Evolutionary conservation across 2,797 vertebrate genomes (phyloP), one percentile per base, ranked within the genome.

Genomic region (Cynodonichthys magdalenae): DNA sequence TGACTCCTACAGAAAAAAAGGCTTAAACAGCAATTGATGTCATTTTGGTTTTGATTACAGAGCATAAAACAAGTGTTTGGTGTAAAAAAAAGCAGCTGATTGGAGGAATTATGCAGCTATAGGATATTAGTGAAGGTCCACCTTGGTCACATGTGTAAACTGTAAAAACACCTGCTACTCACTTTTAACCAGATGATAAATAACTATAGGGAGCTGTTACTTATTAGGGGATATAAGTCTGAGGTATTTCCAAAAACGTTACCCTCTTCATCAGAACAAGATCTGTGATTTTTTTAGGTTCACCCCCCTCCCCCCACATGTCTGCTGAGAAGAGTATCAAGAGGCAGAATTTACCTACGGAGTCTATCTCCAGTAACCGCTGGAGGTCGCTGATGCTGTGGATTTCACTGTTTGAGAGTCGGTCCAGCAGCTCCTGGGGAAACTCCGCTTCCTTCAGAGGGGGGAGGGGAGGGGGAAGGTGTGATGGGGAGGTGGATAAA

Each of bases 361-460:
- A 96, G 94, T 97, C 95, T 94, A 98, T 94, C 89, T 97, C 95
- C 94, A 98, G 94, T 90, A 98, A 94, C 92, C 96, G 96, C 96
- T 98, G 96, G 93, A 98, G 94, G 93, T 98, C 97, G 90, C 96
- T 96, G 92, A 98, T 97, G 95, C 95, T 98, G 93, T 94, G 94
- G 92, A 98, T 98, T 91, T 98, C 96, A 85, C 96, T 98, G 94
- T 94, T 94, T 59, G 96, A 95, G 92, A 98, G 92, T 64, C 94
- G 94, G 91, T 98, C 96, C 70, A 98, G 95, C 81, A 98, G 92
- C 91, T 97, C 96, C 88, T 95, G 95, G 76, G 97, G 97, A 90
- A 98, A 95, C 91, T 96, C 93, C 69, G 95, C 94, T 93, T 98
- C 96, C 97, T 96, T 92, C 49, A 5, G 58, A 48, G 19, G 46